Evolutionary conservation across 2,797 vertebrate genomes (phyloP), one percentile per base, ranked within the genome.

Genomic region (Acanthiza pusilla): DNA sequence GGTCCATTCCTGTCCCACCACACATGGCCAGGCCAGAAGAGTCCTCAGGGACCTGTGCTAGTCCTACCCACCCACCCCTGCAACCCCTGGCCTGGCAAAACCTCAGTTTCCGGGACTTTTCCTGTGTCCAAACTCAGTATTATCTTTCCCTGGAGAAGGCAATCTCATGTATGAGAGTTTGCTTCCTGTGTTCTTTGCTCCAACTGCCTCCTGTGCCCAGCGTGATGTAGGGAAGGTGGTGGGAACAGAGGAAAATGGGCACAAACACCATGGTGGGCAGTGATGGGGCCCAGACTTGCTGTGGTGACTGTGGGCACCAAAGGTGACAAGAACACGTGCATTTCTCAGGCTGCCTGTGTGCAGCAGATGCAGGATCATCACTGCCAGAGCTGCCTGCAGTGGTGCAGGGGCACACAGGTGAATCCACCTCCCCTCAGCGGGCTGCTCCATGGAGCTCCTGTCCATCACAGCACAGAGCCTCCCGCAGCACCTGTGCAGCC

Each of bases 141-240:
- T 55, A 10, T 8, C 27, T 40, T 75, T 78, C 50, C 17, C 10
- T 9, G 38, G 25, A 79, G 72, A 83, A 26, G 23, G 14, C 12
- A 60, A 27, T 22, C 16, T 66, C 72, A 51, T 0, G 1, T 20
- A 16, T 8, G 36, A 18, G 50, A 47, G 11, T 55, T 55, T 60
- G 60, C 17, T 25, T 84, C 45, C 53, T 30, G 9, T 81, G 92
- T 71, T 43, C 50, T 73, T 71, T 60, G 36, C 50, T 60, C 3
- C 5, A 77, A 21, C 30, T 71, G 57, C 53, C 23, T 89, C 40
- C 43, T 16, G 21, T 22, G n/a, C 10, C 5, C n/a, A 20, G 17
- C 0, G 0, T 9, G 11, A 48, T 0, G 0, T 13, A 29, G 19
- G 22, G 20, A 58, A 23, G 36, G 3, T 29, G 38, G 26, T 23